These are phyloP conservation scores for Ia io DNA, from an alignment of 2,113 vertebrate species.

Conservation along the genomic window DNA sequence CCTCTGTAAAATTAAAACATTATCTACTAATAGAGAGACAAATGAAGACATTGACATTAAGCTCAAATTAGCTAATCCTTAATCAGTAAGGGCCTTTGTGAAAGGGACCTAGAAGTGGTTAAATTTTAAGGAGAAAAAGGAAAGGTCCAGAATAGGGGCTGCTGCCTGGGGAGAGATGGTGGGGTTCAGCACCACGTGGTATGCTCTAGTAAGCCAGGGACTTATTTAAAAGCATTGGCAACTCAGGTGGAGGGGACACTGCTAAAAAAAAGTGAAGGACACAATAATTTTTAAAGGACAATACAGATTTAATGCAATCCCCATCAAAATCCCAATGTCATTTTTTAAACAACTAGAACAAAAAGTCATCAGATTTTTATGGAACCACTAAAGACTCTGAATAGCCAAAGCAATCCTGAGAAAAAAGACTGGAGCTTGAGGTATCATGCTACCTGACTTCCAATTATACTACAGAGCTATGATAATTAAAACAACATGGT, in stretches of 20 bases:
- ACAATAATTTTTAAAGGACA: background rate
- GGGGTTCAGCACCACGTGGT: background rate
- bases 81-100: constrained; percentile 52
- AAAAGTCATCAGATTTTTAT: too few species aligned
- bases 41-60: constrained; percentile 68
- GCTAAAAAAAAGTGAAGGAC: background rate
- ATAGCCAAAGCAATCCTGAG: too few species aligned
- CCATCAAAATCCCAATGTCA: too few species aligned
- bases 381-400: too few species aligned
- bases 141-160: background rate
- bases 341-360: too few species aligned
- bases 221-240: background rate
- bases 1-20: constrained; percentile 69
- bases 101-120: constrained; percentile 39
- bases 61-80: constrained; percentile 56
- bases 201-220: background rate
- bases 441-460: too few species aligned
- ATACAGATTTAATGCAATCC: background rate
- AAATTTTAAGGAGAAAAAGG: constrained; percentile 39
- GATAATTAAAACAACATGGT: too few species aligned
- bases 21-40: constrained; percentile 65
- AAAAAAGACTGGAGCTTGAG: too few species aligned
- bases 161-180: background rate
- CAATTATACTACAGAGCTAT: too few species aligned
- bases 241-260: background rate